Percentiles rank a stretch among this genome's conserved stretches.
Conservation (phyloP, 2,888 invertebrate species). For the Dilophus febrilis region DNA sequence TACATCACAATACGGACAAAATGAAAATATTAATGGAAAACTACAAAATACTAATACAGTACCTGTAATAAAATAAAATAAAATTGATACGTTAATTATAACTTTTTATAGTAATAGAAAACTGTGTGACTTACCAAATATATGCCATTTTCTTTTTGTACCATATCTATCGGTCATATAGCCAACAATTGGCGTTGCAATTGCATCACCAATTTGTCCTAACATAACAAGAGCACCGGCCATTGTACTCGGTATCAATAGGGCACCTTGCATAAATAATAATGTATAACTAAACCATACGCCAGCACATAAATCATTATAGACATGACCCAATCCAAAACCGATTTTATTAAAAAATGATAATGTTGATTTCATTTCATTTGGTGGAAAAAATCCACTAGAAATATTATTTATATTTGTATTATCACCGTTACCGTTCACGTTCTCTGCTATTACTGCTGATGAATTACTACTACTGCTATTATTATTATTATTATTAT, state of each 20-base stretch:
- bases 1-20: slow-evolving; percentile 42
- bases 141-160: slow-evolving; percentile 69
- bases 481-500: no score
- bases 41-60: slow-evolving; percentile 48
- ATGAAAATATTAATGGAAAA: slow-evolving; percentile 62
- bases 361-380: slow-evolving; percentile 10
- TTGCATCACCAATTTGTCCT: slow-evolving; percentile 58
- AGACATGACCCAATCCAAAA: slow-evolving; percentile 65
- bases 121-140: slow-evolving; percentile 53
- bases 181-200: slow-evolving; percentile 76
- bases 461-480: no score
- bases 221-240: slow-evolving; percentile 54
- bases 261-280: slow-evolving; percentile 56
- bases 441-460: no score
- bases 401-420: no score
- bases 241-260: slow-evolving; percentile 36
- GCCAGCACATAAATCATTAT: slow-evolving; percentile 88
- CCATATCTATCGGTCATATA: slow-evolving; percentile 63
- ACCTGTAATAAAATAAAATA: slow-evolving; percentile 31
- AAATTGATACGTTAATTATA: neutral
- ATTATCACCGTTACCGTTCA: no score
- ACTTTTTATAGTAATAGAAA: neutral
- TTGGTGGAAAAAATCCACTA: neutral
- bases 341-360: slow-evolving; percentile 30
- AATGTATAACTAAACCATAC: slow-evolving; percentile 93